A percentile compares a stretch with the other conserved stretches of the same genome.
Evolutionary conservation across 2,113 vertebrate species (phyloP).

Genomic region (Channa maculata): DNA sequence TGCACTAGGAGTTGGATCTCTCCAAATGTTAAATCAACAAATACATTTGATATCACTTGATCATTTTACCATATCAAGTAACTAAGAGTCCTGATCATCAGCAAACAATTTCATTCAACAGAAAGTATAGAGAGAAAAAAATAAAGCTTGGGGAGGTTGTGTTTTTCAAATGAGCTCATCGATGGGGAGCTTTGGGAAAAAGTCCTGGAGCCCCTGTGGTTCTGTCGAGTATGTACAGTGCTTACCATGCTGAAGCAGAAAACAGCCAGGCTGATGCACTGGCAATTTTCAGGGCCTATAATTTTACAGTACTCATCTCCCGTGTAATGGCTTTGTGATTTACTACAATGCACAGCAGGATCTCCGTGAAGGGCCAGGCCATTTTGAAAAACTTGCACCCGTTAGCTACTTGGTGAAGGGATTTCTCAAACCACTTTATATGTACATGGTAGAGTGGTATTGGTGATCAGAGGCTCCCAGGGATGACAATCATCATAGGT

Average conservation of each 20-base stretch:
- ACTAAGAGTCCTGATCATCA: constrained; percentile 2
- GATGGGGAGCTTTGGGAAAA: background rate
- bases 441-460: constrained; percentile 19
- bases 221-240: constrained; percentile 21
- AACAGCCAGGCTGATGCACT: constrained; percentile 1
- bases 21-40: no score
- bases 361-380: constrained; percentile 12
- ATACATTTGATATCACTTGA: no score
- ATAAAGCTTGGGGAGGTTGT: background rate
- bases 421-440: constrained; percentile 47
- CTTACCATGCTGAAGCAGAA: constrained; percentile 48
- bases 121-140: constrained; percentile 3
- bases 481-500: constrained; percentile 26
- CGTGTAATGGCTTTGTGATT: constrained; percentile 62
- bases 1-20: no score
- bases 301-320: constrained; percentile 40
- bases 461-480: constrained; percentile 22
- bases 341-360: constrained; percentile 35
- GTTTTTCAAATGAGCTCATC: constrained; percentile 23
- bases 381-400: constrained; percentile 37
- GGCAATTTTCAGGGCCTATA: constrained; percentile 11
- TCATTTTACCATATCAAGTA: no score
- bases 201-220: constrained; percentile 20
- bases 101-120: constrained; percentile 5
- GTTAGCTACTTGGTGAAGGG: constrained; percentile 54